Base-by-base conservation (phyloP, 2,113 vertebrate genomes). In the Phalacrocorax carbo region DNA sequence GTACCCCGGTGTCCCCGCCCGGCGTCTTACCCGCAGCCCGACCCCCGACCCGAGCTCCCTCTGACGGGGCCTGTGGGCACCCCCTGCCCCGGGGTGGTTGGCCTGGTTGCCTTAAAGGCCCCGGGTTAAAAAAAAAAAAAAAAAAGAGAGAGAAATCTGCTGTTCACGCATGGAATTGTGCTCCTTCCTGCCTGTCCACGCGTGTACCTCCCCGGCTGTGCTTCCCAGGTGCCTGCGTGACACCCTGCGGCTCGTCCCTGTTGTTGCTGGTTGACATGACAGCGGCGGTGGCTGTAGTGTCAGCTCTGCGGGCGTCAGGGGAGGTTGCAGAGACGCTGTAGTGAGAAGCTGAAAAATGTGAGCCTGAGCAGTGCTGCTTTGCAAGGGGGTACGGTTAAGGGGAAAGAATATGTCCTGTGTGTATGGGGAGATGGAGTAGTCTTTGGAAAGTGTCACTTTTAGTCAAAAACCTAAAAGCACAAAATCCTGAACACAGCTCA, bases 161-260 rank as follows among this genome's bases (percentile, higher is more conserved):
- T 5, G 7, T 15, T 82, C 9, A 0, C 15, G 0, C 16, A 0
- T 2, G 23, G 36, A 34, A 4, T 6, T 5, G 8, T 12, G 5
- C 8, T 29, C 5, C 9, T 14, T 20, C 3, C 16, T n/a, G 15
- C 7, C 29, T 38, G 13, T 13, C 8, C 15, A 6, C 6, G 16
- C 13, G 13, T 25, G 21, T 42, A 44, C 27, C 12, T 22, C 4
- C 10, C 3, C 14, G 23, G 11, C 30, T 13, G 9, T 46, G 61
- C 9, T 20, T 38, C 3, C 3, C 11, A 1, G 42, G 8, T 62
- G 51, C 23, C 36, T 13, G n/a, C 14, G 22, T 51, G 68, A 3
- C 40, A 1, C 23, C n/a, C 20, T 2, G 49, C 5, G 34, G 20
- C 5, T 9, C 36, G 76, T 51, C 30, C 26, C 21, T 40, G 0